Evolutionary conservation across 2,797 vertebrate genomes (phyloP).

Genomic region (Eospalax fontanierii): DNA sequence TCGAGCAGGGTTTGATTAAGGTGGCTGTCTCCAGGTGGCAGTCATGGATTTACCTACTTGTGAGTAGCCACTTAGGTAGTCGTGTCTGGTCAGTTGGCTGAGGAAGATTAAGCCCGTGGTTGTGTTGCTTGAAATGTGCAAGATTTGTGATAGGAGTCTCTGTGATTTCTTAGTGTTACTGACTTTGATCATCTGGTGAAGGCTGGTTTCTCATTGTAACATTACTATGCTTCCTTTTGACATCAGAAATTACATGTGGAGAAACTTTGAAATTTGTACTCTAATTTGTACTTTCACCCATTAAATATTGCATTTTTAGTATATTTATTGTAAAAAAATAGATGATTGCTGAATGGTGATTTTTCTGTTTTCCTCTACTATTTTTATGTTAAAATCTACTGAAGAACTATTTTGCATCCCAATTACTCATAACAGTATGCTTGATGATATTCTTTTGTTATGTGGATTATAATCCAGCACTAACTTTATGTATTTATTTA

Average conservation of each 20-base stretch:
- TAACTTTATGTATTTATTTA: not conserved
- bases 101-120: not conserved
- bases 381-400: conserved; percentile 23
- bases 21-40: not conserved
- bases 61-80: not conserved
- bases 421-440: not conserved
- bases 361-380: conserved; percentile 31
- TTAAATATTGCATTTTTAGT: not conserved
- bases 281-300: not conserved
- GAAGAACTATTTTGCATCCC: not conserved
- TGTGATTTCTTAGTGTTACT: not conserved
- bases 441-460: conserved; percentile 27
- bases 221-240: not conserved
- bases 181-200: not conserved
- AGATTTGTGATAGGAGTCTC: not conserved
- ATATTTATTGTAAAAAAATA: not conserved
- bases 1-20: not conserved
- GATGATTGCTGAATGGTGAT: not conserved
- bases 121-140: not conserved
- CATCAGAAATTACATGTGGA: not conserved
- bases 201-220: not conserved
- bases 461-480: conserved; percentile 5
- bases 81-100: not conserved
- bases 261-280: not conserved
- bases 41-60: not conserved